Conservation (phyloP, 2,113 vertebrate genomes). For the Gavialis gangeticus region DNA sequence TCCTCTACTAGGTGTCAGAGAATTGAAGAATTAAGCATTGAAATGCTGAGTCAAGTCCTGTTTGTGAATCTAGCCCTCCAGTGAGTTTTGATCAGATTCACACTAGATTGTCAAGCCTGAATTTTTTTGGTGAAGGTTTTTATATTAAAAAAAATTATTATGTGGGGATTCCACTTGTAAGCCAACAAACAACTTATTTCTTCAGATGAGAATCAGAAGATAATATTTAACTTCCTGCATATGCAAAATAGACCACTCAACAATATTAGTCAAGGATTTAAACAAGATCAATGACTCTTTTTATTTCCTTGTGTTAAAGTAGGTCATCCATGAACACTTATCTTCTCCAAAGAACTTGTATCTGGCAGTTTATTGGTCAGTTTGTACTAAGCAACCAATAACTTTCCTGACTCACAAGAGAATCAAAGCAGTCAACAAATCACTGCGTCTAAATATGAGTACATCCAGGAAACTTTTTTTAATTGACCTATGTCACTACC, state of each 20-base stretch:
- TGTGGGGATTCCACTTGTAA: background rate
- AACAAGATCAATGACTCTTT: accelerated
- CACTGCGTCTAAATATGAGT: background rate
- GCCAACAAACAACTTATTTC: background rate
- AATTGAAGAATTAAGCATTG: no score
- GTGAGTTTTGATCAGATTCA: no score
- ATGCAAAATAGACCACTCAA: background rate
- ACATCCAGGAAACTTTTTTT: background rate
- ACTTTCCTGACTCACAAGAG: background rate
- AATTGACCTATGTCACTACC: accelerated
- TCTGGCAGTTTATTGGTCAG: background rate
- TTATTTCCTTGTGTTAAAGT: background rate
- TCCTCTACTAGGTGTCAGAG: no score
- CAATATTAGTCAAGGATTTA: background rate
- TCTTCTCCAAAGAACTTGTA: background rate
- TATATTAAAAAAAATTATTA: background rate
- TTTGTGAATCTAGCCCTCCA: no score
- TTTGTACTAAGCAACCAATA: background rate
- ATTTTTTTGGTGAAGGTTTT: background rate
- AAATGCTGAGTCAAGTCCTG: no score
- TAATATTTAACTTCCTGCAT: background rate
- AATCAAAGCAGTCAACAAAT: background rate
- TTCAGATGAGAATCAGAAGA: background rate
- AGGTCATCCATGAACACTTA: background rate
- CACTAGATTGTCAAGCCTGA: background rate